A percentile compares a stretch with the other conserved stretches of the same genome.
phyloP scores from a whole-genome alignment of 2,797 vertebrate species.

The Dicrostonyx torquatus region DNA sequence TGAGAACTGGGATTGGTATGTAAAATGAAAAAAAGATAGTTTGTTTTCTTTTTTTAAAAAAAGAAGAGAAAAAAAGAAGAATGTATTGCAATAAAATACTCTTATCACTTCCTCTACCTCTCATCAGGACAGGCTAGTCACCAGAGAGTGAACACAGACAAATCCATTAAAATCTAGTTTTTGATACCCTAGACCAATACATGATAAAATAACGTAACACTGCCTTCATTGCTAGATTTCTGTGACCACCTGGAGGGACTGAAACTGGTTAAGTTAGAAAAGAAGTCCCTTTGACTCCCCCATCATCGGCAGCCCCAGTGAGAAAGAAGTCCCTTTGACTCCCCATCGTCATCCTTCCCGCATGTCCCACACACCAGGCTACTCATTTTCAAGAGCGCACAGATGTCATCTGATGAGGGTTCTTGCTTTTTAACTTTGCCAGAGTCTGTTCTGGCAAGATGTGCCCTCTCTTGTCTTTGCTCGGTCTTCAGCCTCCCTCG shows the following conservation, averaged over 20 bases:
- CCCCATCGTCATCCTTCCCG: accelerated
- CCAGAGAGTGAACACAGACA: background rate
- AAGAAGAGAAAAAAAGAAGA: background rate
- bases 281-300: background rate
- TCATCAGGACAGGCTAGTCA: background rate
- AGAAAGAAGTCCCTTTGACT: background rate
- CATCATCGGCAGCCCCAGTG: background rate
- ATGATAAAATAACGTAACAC: background rate
- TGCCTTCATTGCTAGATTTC: background rate
- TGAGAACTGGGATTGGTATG: too few relatives aligned
- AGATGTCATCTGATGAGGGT: background rate
- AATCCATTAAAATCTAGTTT: background rate
- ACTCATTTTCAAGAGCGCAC: background rate
- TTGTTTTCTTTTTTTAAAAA: too few relatives aligned
- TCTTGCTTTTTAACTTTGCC: background rate
- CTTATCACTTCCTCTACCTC: background rate
- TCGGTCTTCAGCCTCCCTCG: background rate
- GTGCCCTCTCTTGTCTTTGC: too few relatives aligned
- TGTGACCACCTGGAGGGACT: background rate
- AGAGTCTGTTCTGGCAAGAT: constrained; percentile 12
- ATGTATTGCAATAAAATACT: background rate
- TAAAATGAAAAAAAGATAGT: too few relatives aligned
- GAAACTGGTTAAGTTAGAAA: background rate
- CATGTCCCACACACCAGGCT: background rate
- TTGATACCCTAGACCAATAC: background rate